Conservation (phyloP, 2,797 vertebrate species). For the Silurus lanzhouensis region DNA sequence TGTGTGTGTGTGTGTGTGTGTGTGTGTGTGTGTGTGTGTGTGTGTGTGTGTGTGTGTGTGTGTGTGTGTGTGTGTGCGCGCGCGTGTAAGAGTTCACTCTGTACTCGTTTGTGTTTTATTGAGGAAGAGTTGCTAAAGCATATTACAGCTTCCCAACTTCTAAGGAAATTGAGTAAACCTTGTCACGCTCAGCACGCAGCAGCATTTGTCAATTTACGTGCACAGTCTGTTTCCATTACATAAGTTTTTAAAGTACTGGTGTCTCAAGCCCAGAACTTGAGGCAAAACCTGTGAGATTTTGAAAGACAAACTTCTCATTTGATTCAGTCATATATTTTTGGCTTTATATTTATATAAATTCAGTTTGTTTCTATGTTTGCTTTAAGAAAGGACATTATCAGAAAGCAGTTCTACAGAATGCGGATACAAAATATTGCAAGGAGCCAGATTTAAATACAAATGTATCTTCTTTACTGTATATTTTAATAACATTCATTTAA, state of each 20-base stretch:
- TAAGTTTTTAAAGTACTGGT: background rate
- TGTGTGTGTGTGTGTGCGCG: background rate
- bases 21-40: background rate
- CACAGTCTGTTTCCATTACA: constrained; percentile 9
- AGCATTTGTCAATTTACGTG: background rate
- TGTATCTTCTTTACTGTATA: too few species aligned
- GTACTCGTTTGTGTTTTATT: background rate
- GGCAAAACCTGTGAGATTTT: background rate
- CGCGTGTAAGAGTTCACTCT: background rate
- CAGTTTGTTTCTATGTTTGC: too few species aligned
- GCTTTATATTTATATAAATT: background rate
- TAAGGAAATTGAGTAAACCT: constrained; percentile 69
- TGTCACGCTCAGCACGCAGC: background rate
- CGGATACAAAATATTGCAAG: too few species aligned
- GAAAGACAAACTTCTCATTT: background rate
- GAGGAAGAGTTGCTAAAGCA: constrained; percentile 38
- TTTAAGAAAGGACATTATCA: too few species aligned
- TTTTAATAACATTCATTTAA: too few species aligned
- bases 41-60: background rate
- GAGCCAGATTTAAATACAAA: too few species aligned
- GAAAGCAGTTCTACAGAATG: too few species aligned
- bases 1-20: too few species aligned
- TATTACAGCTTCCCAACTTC: background rate
- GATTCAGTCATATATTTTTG: background rate
- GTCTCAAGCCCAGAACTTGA: too few species aligned